phyloP scores from a whole-genome alignment of 2,888 invertebrate genomes.

The Macaria liturata region DNA sequence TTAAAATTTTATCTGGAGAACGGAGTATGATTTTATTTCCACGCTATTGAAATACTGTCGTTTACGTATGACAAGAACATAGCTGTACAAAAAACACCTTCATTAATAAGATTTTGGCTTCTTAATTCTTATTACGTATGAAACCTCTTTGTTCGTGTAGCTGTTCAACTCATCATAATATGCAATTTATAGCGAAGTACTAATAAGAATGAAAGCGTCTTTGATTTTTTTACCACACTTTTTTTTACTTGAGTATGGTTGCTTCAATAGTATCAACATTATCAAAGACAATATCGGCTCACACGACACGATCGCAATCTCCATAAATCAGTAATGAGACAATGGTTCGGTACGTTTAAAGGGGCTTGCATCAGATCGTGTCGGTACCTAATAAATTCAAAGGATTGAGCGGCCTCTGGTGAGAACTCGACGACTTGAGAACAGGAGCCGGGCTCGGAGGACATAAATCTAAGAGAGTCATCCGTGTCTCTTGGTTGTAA shows the following conservation, averaged over 20 bases:
- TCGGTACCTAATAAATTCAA: constrained; percentile 74
- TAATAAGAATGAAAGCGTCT: too few species aligned
- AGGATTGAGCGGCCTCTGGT: constrained; percentile 69
- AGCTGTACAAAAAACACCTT: too few species aligned
- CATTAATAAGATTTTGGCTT: too few species aligned
- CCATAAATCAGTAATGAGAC: constrained; percentile 71
- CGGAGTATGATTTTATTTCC: too few species aligned
- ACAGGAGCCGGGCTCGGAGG: constrained; percentile 72
- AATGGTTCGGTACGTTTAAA: constrained; percentile 62
- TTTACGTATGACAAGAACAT: not conserved
- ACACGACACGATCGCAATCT: constrained; percentile 17
- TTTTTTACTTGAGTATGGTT: too few species aligned
- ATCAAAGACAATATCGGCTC: constrained; percentile 7
- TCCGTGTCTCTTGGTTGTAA: constrained; percentile 58
- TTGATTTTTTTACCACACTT: too few species aligned
- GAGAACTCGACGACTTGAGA: constrained; percentile 70
- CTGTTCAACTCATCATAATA: too few species aligned
- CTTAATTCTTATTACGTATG: too few species aligned
- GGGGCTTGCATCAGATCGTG: constrained; percentile 49
- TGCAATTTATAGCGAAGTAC: too few species aligned
- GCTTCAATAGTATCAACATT: not conserved
- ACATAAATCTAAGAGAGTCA: constrained; percentile 73
- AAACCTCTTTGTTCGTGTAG: too few species aligned
- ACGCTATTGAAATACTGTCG: too few species aligned
- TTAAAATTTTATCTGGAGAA: not conserved